phyloP scores from a whole-genome alignment of 2,113 vertebrate species.

The Stegostoma tigrinum region DNA sequence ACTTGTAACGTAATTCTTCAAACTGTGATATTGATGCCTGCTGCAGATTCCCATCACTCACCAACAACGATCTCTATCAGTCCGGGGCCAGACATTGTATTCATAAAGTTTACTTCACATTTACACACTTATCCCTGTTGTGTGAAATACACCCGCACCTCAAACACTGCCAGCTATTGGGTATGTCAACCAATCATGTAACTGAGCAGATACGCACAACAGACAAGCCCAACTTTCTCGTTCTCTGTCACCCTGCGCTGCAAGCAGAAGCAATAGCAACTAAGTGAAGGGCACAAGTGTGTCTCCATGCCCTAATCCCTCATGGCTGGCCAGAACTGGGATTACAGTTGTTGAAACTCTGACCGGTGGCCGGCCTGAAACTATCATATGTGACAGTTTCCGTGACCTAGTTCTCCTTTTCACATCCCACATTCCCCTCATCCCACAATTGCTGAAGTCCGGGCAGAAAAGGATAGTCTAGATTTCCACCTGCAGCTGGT shows the following conservation, averaged over 20 bases:
- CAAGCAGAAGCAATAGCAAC: neutral
- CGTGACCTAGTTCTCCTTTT: neutral
- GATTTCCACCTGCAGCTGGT: neutral
- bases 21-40: too few species aligned
- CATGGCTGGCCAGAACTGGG: neutral
- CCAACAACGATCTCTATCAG: neutral
- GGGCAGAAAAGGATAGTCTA: neutral
- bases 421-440: neutral
- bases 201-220: too few species aligned
- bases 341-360: neutral
- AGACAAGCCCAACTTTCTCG: neutral
- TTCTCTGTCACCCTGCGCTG: neutral
- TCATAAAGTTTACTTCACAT: neutral
- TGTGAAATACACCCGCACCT: neutral
- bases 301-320: neutral
- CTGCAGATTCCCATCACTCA: neutral
- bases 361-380: neutral
- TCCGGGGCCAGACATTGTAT: neutral
- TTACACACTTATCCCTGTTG: neutral
- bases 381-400: neutral
- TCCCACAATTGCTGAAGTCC: neutral
- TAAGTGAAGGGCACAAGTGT: neutral
- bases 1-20: neutral
- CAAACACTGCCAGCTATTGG: neutral
- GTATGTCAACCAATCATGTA: neutral